Evolutionary conservation across 2,113 vertebrate genomes (phyloP).

Genomic region (Neofelis nebulosa): DNA sequence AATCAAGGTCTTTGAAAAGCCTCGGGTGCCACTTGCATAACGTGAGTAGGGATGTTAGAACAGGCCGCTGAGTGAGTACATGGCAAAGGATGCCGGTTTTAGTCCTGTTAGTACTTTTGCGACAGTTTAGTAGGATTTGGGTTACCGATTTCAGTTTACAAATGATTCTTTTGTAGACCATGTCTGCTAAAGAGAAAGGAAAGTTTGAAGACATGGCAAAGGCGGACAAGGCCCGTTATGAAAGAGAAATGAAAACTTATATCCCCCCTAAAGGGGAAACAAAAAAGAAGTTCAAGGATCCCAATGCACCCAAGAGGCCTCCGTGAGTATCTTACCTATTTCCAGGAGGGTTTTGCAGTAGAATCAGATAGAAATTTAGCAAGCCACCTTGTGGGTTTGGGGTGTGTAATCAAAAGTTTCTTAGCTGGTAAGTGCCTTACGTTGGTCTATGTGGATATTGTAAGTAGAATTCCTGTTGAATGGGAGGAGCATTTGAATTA

Average conservation of each 20-base stretch:
- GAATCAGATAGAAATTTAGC: not conserved
- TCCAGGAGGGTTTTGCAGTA: not conserved
- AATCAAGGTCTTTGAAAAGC: not conserved
- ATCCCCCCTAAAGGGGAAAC: conserved; percentile 94
- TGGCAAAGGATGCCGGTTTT: not conserved
- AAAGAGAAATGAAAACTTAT: conserved; percentile 98
- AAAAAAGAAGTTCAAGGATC: conserved; percentile 97
- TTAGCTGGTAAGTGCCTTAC: not conserved
- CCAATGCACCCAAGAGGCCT: conserved; percentile 98
- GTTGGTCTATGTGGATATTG: not conserved
- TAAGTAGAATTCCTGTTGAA: not conserved
- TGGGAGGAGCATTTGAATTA: not conserved
- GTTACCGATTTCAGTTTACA: not conserved
- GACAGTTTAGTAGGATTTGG: not conserved
- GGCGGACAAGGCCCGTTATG: conserved; percentile 95
- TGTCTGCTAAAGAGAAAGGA: conserved; percentile 96
- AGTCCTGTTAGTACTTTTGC: not conserved
- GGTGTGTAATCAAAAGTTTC: not conserved
- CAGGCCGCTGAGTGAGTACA: not conserved
- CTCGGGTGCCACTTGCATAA: not conserved
- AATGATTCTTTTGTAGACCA: conserved; percentile 87
- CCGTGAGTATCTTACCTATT: conserved; percentile 88
- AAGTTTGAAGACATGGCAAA: conserved; percentile 99
- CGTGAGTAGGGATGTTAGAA: not conserved
- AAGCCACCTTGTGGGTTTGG: not conserved